Base-by-base conservation (phyloP, 2,113 vertebrate genomes). In the Acrocephalus arundinaceus region DNA sequence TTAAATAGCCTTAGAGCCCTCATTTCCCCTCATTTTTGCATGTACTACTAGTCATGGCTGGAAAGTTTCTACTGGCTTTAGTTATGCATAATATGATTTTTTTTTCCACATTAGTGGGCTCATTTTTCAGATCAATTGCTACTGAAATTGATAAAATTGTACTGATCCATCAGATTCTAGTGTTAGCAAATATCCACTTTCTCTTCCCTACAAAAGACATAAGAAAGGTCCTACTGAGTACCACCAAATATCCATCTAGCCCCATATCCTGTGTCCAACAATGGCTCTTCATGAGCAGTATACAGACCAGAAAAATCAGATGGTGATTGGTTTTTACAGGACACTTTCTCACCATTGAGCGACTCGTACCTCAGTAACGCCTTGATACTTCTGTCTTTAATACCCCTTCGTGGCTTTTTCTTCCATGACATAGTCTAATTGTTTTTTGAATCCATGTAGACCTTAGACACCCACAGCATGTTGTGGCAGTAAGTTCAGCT, bases 1-100 rank as follows among this genome's bases (percentile, higher is more conserved):
- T 94, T 95, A 94, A 93, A 84, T 63, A 94, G 83, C 72, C 89
- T 81, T 75, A 87, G 63, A 96, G 68, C 73, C 87, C 70, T 83
- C 49, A 89, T 94, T 96, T 97, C 65, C 82, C 78, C 77, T 66
- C 30, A 71, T 90, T 95, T 95, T 94, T 87, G 35, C 14, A 30
- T 46, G 37, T 85, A 67, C 52, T 72, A 46, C 85, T 78, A 78
- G 70, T 76, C 58, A 93, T 62, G 51, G 65, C 52, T 91, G 39
- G 59, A 83, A 73, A 90, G 80, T 94, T 95, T 96, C 79, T 84
- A 23, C 33, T 68, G 39, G 59, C 68, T 70, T 73, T 77, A 94
- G 76, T 83, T 94, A 66, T 73, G 43, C 71, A 72, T 58, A 57
- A 55, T 66, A 74, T 30, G 3, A 67, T 75, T 49, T 79, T 49